These are phyloP conservation scores for Spongilla lacustris DNA, from an alignment of 37 sponge, comb jelly and placozoan genomes.

Conservation along the genomic window DNA sequence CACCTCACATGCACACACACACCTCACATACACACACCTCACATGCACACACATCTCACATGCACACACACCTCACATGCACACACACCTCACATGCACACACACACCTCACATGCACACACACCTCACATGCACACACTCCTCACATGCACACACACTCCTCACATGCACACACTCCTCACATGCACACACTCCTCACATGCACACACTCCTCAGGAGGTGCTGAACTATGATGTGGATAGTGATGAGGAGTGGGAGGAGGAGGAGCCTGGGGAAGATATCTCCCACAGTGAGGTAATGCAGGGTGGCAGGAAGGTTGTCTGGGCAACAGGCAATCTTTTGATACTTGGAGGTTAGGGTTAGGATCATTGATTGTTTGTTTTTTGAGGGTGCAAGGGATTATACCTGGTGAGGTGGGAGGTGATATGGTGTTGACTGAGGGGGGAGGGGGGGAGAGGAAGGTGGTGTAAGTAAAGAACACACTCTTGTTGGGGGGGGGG, in stretches of 20 bases:
- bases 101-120: too few species aligned
- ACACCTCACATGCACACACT: too few species aligned
- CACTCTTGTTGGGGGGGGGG: not conserved
- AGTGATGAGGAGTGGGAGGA: slow-evolving; percentile 99
- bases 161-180: not conserved
- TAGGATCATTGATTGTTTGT: too few species aligned
- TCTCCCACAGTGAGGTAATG: slow-evolving; percentile 78
- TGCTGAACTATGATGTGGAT: slow-evolving; percentile 79
- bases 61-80: too few species aligned
- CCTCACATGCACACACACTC: too few species aligned
- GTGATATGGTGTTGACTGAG: not conserved
- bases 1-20: too few species aligned
- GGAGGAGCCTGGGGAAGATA: slow-evolving; percentile 90
- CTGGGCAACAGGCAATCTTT: not conserved
- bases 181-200: slow-evolving; percentile 5
- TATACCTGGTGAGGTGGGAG: not conserved
- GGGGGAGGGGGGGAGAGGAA: not conserved
- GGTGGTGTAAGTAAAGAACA: not conserved
- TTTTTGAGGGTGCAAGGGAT: not conserved
- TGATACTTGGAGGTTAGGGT: too few species aligned
- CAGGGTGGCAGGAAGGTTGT: not conserved
- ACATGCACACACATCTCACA: not conserved
- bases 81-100: too few species aligned
- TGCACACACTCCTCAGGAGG: slow-evolving; percentile 20
- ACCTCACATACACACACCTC: too few species aligned